phyloP scores from a whole-genome alignment of 2,113 vertebrate genomes.

The Ondatra zibethicus region DNA sequence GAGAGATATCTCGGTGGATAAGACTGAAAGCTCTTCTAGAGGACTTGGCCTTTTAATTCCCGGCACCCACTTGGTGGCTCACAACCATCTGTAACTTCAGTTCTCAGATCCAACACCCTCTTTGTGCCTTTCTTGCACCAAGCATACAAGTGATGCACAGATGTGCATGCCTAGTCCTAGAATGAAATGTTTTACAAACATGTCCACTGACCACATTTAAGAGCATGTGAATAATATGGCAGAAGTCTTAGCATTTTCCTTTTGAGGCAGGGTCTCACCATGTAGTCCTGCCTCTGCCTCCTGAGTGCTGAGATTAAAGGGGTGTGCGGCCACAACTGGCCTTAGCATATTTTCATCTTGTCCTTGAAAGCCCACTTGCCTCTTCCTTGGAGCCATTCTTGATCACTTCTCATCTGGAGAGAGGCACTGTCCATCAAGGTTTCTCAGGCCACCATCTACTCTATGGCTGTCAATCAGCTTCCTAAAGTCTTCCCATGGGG shows the following conservation, averaged over 20 bases:
- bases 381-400: not conserved
- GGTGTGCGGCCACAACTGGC: not conserved
- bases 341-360: not conserved
- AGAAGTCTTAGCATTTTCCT: not conserved
- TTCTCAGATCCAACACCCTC: not conserved
- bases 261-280: not conserved
- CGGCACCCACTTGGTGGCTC: not conserved
- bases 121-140: not conserved
- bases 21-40: not conserved
- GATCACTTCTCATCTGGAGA: slow-evolving; percentile 31
- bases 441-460: not conserved
- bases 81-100: not conserved
- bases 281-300: not conserved
- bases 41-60: not conserved
- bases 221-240: not conserved
- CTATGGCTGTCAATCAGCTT: not conserved
- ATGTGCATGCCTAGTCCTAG: slow-evolving; percentile 1
- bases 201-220: not conserved
- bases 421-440: not conserved
- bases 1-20: not conserved
- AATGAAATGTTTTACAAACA: not conserved
- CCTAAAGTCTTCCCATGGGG: slow-evolving; percentile 13
- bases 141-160: not conserved
- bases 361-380: not conserved
- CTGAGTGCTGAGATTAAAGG: not conserved